Conservation (phyloP, 2,888 invertebrate genomes). For the Ferdinandea cuprea region DNA sequence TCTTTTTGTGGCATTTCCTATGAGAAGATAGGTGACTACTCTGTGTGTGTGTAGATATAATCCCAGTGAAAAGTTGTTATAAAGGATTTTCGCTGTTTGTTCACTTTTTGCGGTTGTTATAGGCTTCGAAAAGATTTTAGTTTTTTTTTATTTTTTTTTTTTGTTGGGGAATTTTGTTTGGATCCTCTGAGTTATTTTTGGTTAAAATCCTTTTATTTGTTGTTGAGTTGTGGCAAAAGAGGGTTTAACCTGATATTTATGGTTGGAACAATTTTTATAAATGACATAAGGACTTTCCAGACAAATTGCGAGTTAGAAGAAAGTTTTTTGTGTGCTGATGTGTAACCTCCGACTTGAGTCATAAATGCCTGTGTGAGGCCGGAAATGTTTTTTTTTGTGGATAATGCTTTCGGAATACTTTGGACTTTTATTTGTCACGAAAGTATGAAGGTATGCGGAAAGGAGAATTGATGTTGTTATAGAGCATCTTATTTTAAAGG, state of each 20-base stretch:
- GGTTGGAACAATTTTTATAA: slow-evolving; percentile 69
- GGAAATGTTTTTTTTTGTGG: neutral
- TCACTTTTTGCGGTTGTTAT: slow-evolving; percentile 74
- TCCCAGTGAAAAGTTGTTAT: slow-evolving; percentile 74
- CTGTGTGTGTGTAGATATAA: slow-evolving; percentile 38
- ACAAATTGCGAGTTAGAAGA: slow-evolving; percentile 59
- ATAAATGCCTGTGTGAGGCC: neutral
- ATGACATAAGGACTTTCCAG: slow-evolving; percentile 65
- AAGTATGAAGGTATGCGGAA: neutral
- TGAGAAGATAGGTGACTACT: slow-evolving; percentile 6
- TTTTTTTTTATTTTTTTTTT: slow-evolving; percentile 43
- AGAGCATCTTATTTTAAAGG: too few relatives aligned
- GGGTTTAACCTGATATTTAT: slow-evolving; percentile 72
- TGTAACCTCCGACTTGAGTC: neutral
- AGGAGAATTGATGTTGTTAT: too few relatives aligned
- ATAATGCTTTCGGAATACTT: slow-evolving; percentile 1
- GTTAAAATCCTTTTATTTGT: slow-evolving; percentile 74
- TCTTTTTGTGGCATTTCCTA: slow-evolving; percentile 12
- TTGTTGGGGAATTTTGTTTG: slow-evolving; percentile 14
- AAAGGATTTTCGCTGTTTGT: slow-evolving; percentile 74
- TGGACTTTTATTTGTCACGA: slow-evolving; percentile 14
- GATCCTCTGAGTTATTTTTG: too few relatives aligned
- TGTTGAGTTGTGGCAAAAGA: slow-evolving; percentile 70
- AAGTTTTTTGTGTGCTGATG: neutral
- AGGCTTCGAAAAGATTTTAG: slow-evolving; percentile 72